phyloP scores from a whole-genome alignment of 2,113 vertebrate species.

The Dissostichus mawsoni region DNA sequence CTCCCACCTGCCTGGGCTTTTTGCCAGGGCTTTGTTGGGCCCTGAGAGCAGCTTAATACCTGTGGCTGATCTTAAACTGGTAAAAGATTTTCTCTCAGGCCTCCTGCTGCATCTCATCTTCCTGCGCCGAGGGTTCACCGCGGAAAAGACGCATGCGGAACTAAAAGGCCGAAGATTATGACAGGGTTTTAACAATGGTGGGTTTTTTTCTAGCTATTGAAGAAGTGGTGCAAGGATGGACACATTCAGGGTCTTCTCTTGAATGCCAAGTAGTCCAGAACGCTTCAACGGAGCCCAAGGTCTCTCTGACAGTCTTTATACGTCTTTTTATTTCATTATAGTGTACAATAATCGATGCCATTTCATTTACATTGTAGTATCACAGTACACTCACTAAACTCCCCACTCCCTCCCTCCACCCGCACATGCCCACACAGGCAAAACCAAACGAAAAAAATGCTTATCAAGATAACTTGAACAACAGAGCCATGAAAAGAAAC shows the following conservation, averaged over 20 bases:
- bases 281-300: conserved; percentile 2
- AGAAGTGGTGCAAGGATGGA: neutral
- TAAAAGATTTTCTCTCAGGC: conserved; percentile 60
- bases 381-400: too few species aligned
- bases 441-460: too few species aligned
- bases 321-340: too few species aligned
- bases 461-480: too few species aligned
- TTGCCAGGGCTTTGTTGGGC: conserved; percentile 45
- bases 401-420: too few species aligned
- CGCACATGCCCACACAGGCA: too few species aligned
- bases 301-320: neutral
- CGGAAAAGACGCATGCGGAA: conserved; percentile 15
- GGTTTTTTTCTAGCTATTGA: conserved; percentile 22
- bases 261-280: conserved; percentile 16
- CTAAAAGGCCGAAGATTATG: conserved; percentile 32
- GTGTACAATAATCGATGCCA: too few species aligned
- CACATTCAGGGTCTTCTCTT: conserved; percentile 9
- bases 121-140: conserved; percentile 10
- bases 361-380: too few species aligned
- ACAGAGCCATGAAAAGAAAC: too few species aligned
- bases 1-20: conserved; percentile 50
- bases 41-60: conserved; percentile 70
- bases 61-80: conserved; percentile 64
- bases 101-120: conserved; percentile 69
- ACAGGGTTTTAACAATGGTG: conserved; percentile 8